A percentile compares a stretch with the other conserved stretches of the same genome.
Conservation (phyloP, 2,113 vertebrate genomes). For the Buteo buteo region DNA sequence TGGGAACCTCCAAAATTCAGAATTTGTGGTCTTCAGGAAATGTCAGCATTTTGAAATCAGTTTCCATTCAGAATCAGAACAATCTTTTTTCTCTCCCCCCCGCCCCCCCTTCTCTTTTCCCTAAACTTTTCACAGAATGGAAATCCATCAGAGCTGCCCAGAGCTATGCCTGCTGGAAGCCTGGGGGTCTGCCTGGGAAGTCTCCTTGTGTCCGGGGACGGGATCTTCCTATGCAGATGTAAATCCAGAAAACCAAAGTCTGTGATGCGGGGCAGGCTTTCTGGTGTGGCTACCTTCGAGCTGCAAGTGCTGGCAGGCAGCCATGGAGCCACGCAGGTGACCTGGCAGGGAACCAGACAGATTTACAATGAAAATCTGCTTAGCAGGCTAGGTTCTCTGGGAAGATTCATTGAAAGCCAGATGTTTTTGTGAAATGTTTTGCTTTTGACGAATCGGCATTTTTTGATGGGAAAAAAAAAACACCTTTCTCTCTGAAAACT, state of each 20-base stretch:
- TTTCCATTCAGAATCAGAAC: not conserved
- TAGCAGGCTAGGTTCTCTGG: slow-evolving; percentile 61
- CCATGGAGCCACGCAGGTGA: slow-evolving; percentile 56
- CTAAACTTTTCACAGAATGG: not conserved
- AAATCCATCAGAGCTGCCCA: not conserved
- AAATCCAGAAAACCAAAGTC: not conserved
- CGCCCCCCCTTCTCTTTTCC: no score
- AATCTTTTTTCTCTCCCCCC: no score
- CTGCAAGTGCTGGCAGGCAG: slow-evolving; percentile 12
- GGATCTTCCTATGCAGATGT: not conserved
- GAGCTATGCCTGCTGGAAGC: not conserved
- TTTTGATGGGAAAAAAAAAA: not conserved
- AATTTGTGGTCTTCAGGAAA: not conserved
- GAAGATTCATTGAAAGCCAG: slow-evolving; percentile 68
- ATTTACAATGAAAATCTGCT: slow-evolving; percentile 71
- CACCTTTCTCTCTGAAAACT: not conserved
- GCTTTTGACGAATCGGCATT: slow-evolving; percentile 65
- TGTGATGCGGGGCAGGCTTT: not conserved
- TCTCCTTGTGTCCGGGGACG: not conserved
- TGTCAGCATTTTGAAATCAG: not conserved
- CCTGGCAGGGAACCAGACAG: slow-evolving; percentile 68
- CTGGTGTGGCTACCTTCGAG: slow-evolving; percentile 7
- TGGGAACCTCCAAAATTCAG: not conserved
- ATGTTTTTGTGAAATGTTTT: slow-evolving; percentile 63
- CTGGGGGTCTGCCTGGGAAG: not conserved